Base-by-base conservation (phyloP, 2,888 invertebrate genomes). In the Carpatolechia fugitivella region DNA sequence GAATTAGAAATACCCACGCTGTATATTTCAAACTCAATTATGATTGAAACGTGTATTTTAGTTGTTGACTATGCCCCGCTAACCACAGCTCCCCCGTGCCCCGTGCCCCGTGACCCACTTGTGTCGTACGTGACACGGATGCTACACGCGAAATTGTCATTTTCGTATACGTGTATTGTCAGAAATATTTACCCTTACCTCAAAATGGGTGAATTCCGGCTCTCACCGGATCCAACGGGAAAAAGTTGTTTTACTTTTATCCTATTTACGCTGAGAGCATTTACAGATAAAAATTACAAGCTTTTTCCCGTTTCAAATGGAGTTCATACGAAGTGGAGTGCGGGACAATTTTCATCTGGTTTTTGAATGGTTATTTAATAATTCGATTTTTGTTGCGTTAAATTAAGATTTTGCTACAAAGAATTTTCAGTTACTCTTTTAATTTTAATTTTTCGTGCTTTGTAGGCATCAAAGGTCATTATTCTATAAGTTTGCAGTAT, bases 51-150 rank as follows among this genome's bases (percentile, higher is more conserved):
- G 40, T 16, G 14, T 16, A 4, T 35, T 35, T n/a, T 40, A 16
- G 16, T 40, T 40, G 18, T 16, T 8, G 14, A 8, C 8, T 6
- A 8, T 8, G 16, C 36, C 36, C 36, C 10, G 40, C 16, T 16
- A 40, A 40, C 60, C 65, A 69, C 67, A 10, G 24, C 24, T 24
- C 24, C 3, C 24, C 24, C 24, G 24, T n/a, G 58, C 36, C 40
- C 60, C 6, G 58, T 60, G 76, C 82, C 78, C 64, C 74, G 44
- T 85, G 85, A 85, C 85, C 86, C 75, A 85, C 73, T 82, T 84
- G 69, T 54, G 33, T 48, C 61, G 64, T 65, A 68, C 65, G 56
- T 56, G 56, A 56, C 56, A 49, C 35, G 41, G 56, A 48, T 52
- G 52, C 40, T 49, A 52, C 69, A 69, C 66, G 65, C 70, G 58